phyloP scores from a whole-genome alignment of 1,140 invertebrate species.

The Ooceraea biroi region DNA sequence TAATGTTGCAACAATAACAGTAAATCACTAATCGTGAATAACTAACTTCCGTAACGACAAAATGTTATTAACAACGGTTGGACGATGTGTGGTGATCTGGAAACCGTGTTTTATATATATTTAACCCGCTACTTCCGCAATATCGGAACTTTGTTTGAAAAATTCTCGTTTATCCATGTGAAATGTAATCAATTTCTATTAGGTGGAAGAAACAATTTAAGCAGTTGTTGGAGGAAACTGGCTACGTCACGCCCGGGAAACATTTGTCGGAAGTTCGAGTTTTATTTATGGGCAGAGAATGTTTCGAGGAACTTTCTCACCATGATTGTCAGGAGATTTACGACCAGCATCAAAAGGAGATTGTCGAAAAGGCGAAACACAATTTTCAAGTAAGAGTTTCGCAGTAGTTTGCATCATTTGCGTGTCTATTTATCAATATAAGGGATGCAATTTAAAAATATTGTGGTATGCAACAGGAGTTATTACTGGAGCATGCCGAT shows the following conservation, averaged over 20 bases:
- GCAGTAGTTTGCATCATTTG: conserved; percentile 27
- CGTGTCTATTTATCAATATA: conserved; percentile 83
- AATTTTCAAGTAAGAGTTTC: conserved; percentile 91
- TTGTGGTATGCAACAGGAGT: conserved; percentile 89
- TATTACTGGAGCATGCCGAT: conserved; percentile 97
- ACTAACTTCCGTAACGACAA: not conserved
- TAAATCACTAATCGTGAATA: conserved; percentile 7
- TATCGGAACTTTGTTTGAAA: not conserved
- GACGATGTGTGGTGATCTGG: not conserved
- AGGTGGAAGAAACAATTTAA: conserved; percentile 98
- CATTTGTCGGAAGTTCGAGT: conserved; percentile 96
- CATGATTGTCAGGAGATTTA: conserved; percentile 97
- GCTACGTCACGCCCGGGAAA: conserved; percentile 97
- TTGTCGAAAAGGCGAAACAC: conserved; percentile 95
- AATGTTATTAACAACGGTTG: conserved; percentile 17
- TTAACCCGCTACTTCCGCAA: not conserved
- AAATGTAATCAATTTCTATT: conserved; percentile 37
- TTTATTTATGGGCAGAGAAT: conserved; percentile 97
- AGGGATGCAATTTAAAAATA: conserved; percentile 89
- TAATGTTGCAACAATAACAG: not conserved
- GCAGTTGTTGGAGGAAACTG: conserved; percentile 96
- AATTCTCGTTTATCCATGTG: not conserved
- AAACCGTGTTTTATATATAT: not conserved
- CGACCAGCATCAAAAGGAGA: conserved; percentile 96
- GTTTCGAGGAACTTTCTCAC: conserved; percentile 96